Evolutionary conservation across 2,797 vertebrate species (phyloP).

Genomic region (Sciaenops ocellatus): DNA sequence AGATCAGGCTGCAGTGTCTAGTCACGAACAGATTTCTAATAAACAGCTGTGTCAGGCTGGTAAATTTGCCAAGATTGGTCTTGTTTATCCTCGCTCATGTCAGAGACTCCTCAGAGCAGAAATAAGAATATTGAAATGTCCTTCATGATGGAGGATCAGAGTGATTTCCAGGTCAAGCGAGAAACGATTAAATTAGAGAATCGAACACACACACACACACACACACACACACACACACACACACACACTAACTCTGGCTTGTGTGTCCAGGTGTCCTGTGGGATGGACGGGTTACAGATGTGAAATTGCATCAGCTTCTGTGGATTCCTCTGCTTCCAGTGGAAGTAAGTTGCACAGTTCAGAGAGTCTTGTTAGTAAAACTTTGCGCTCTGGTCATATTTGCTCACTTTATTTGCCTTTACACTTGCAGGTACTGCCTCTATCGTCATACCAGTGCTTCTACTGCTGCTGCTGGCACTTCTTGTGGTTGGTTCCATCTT

Average conservation of each 20-base stretch:
- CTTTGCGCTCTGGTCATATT: conserved; percentile 9
- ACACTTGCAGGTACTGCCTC: conserved; percentile 85
- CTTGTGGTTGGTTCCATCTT: conserved; percentile 89
- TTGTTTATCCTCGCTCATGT: not conserved
- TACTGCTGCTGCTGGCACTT: conserved; percentile 89
- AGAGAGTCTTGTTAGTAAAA: not conserved
- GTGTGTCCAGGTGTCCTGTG: conserved; percentile 85
- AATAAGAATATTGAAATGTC: not conserved
- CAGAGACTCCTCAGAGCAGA: not conserved
- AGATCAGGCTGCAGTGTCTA: no score
- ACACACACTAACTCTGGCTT: conserved; percentile 12
- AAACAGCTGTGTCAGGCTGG: no score
- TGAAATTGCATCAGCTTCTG: conserved; percentile 76
- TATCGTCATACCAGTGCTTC: conserved; percentile 89
- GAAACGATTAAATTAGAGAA: not conserved
- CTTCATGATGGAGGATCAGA: not conserved
- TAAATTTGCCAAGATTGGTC: no score
- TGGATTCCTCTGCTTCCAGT: conserved; percentile 79
- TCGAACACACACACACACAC: not conserved
- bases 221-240: not conserved
- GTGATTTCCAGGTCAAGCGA: not conserved
- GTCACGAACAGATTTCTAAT: no score
- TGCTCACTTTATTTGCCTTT: conserved; percentile 22
- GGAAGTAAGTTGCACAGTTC: conserved; percentile 83
- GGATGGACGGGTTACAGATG: conserved; percentile 88